Conservation (phyloP, 2,113 vertebrate genomes). For the Vidua macroura region DNA sequence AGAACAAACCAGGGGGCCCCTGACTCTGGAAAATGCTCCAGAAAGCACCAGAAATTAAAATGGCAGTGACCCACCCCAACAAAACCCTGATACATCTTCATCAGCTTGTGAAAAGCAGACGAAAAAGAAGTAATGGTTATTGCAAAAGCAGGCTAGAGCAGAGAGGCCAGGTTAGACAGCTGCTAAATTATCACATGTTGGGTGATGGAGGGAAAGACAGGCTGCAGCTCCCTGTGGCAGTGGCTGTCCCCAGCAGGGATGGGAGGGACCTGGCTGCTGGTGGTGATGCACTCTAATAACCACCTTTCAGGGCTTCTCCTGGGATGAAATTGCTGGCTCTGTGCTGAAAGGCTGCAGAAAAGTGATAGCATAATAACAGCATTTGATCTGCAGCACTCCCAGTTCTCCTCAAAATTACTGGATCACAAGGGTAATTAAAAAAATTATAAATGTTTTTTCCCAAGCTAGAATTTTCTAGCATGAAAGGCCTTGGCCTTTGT, state of each 20-base stretch:
- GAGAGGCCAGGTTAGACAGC: not conserved
- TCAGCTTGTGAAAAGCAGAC: not conserved
- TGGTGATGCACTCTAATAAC: slow-evolving; percentile 15
- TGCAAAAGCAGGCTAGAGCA: not conserved
- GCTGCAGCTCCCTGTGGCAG: not conserved
- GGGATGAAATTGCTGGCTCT: slow-evolving; percentile 70
- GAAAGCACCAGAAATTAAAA: not conserved
- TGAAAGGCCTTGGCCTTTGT: slow-evolving; percentile 45
- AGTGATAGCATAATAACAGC: slow-evolving; percentile 75
- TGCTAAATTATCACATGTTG: not conserved
- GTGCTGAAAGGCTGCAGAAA: slow-evolving; percentile 53
- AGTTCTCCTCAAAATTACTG: slow-evolving; percentile 62
- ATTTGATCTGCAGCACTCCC: slow-evolving; percentile 44
- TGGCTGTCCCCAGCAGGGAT: not conserved
- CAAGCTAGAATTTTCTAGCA: slow-evolving; percentile 52
- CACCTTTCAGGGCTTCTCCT: slow-evolving; percentile 3
- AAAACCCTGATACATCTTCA: not conserved
- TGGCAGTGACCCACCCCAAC: not conserved
- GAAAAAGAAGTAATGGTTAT: not conserved
- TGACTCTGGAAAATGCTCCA: not conserved
- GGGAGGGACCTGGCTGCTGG: not conserved
- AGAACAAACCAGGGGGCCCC: not conserved
- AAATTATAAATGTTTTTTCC: slow-evolving; percentile 67
- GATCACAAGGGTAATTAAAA: slow-evolving; percentile 72
- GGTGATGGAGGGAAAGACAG: not conserved